A percentile compares a stretch with the other conserved stretches of the same genome.
phyloP scores from a whole-genome alignment of 2,113 vertebrate species.

The Caloenas nicobarica region DNA sequence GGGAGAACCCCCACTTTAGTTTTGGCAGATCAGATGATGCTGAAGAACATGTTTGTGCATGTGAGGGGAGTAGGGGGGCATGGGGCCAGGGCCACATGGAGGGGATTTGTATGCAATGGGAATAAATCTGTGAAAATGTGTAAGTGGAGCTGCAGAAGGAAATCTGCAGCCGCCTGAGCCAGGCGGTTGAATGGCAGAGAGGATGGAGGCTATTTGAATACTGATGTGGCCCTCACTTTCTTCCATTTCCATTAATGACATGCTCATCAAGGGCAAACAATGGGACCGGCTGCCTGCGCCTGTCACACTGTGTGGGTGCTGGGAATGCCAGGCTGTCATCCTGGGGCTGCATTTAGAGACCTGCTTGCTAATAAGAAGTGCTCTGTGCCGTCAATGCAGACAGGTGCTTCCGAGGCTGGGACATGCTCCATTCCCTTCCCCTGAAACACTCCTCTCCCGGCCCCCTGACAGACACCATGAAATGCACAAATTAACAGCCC shows the following conservation, averaged over 20 bases:
- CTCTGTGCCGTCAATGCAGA: conserved; percentile 89
- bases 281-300: conserved; percentile 87
- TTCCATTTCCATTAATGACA: conserved; percentile 91
- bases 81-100: conserved; percentile 38
- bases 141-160: conserved; percentile 69
- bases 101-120: conserved; percentile 63
- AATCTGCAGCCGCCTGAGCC: conserved; percentile 76
- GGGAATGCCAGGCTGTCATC: conserved; percentile 85
- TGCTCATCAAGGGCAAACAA: conserved; percentile 96
- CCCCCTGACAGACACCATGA: conserved; percentile 88
- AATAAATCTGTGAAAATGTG: conserved; percentile 74
- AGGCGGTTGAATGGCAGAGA: conserved; percentile 81
- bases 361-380: conserved; percentile 90
- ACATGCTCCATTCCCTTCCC: conserved; percentile 84
- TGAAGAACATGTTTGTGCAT: conserved; percentile 13
- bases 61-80: background rate
- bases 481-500: conserved; percentile 91
- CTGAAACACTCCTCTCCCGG: conserved; percentile 75
- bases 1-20: background rate
- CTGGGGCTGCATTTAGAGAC: conserved; percentile 85
- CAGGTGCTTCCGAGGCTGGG: conserved; percentile 91
- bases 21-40: background rate
- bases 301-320: conserved; percentile 86
- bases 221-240: conserved; percentile 91
- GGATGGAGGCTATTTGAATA: conserved; percentile 95